These are phyloP conservation scores for Antrozous pallidus DNA, from an alignment of 2,797 vertebrate species.

Conservation along the genomic window DNA sequence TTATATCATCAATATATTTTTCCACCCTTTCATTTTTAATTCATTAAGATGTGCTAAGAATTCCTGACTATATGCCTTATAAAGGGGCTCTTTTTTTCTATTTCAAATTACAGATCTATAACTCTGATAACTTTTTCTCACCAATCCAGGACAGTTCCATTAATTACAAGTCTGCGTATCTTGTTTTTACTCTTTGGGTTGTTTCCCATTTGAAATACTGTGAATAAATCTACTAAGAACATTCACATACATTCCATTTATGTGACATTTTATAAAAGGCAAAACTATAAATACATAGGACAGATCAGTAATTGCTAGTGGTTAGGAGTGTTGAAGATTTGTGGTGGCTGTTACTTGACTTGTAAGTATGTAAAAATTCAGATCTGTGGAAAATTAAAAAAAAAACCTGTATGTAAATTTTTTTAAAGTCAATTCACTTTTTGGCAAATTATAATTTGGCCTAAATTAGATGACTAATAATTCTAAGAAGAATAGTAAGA, in stretches of 20 bases:
- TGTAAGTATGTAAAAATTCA: neutral
- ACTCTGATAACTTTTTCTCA: neutral
- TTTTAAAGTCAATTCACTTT: neutral
- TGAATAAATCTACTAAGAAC: neutral
- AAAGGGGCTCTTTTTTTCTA: neutral
- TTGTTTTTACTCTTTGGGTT: neutral
- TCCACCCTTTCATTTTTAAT: constrained; percentile 47
- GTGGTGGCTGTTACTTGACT: neutral
- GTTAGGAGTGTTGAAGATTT: neutral
- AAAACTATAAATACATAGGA: neutral
- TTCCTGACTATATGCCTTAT: neutral
- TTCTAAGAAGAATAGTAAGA: neutral
- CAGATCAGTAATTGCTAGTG: neutral
- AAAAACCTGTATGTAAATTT: neutral
- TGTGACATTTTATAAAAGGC: neutral
- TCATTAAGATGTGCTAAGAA: constrained; percentile 19
- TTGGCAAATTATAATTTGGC: neutral
- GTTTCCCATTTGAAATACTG: constrained; percentile 1
- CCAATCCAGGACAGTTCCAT: neutral
- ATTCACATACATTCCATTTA: neutral
- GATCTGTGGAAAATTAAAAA: neutral
- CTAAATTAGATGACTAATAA: neutral
- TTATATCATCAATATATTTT: constrained; percentile 48
- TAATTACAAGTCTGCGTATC: neutral
- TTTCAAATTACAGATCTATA: neutral